Evolutionary conservation across 2,888 invertebrate genomes (phyloP), one percentile per base, ranked within the genome.

Genomic region (Morpho achilles): DNA sequence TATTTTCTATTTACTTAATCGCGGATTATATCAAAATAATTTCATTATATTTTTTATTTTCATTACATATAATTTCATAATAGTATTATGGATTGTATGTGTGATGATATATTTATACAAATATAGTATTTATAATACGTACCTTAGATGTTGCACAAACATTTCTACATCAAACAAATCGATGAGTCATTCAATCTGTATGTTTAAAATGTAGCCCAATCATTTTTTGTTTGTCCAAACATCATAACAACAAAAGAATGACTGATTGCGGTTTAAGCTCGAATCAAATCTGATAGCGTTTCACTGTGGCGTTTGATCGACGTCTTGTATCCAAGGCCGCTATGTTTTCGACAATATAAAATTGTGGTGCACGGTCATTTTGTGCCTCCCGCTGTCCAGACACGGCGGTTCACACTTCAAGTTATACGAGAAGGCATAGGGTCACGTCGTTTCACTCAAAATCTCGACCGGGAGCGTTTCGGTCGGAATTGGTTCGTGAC

Each of bases 381-480:
- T 72, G 71, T 68, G 75, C 87, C 87, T 74, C 89, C 89, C 84
- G 88, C 89, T 88, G 88, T 72, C 78, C 72, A 69, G 76, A 82
- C 86, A 82, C 80, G 83, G 76, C 82, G 82, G 74, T 90, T 90
- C 87, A 90, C 90, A 90, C 89, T 88, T 78, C 77, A 74, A 78
- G 79, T 76, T 75, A 72, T 74, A 79, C 77, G 73, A 79, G 71
- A 72, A 73, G 71, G 79, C 69, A 74, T 79, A 86, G 74, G 89
- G 89, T 89, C 89, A 86, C 82, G 86, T 84, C 85, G 81, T 76
- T 82, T 88, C 87, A 88, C 88, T 89, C 87, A 86, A 85, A 32
- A 79, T 72, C 79, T 79, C 81, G 79, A 79, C 81, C 87, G 73
- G 89, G 82, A 88, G 87, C 84, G 83, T 79, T 82, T 77, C 80